phyloP scores from a whole-genome alignment of 30 jellyfish, hydroid and myxozoan species.

The Chrysaora quinquecirrha region DNA sequence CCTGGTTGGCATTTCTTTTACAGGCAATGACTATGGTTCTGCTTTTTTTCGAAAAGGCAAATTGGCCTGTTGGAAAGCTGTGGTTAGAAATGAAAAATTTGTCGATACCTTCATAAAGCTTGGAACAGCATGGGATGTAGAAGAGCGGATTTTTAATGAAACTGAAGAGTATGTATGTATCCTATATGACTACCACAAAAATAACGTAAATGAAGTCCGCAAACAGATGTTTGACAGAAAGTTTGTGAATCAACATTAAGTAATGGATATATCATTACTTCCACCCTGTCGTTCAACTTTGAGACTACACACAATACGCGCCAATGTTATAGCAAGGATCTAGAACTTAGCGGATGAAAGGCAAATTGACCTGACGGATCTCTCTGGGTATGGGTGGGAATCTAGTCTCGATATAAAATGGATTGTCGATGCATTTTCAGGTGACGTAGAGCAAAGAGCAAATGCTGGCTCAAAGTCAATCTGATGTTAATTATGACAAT shows the following conservation, averaged over 20 bases:
- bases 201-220: slow-evolving; percentile 12
- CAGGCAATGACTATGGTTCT: slow-evolving; percentile 12
- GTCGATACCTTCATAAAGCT: slow-evolving; percentile 11
- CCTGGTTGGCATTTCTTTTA: not conserved
- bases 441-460: not conserved
- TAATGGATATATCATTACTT: slow-evolving; percentile 7
- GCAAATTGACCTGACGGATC: slow-evolving; percentile 27
- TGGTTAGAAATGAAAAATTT: not conserved
- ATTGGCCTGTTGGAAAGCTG: slow-evolving; percentile 1
- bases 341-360: slow-evolving; percentile 23
- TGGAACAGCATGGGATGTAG: slow-evolving; percentile 9
- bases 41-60: slow-evolving; percentile 10
- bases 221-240: slow-evolving; percentile 1
- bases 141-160: slow-evolving; percentile 12
- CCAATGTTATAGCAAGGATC: slow-evolving; percentile 29
- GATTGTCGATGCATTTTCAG: slow-evolving; percentile 17
- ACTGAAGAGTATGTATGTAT: slow-evolving; percentile 11
- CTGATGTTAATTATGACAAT: too few species aligned
- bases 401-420: not conserved
- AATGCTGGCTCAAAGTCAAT: too few species aligned
- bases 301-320: slow-evolving; percentile 26
- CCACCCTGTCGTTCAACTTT: slow-evolving; percentile 26
- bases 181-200: slow-evolving; percentile 11
- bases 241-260: not conserved
- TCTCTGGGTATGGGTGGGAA: slow-evolving; percentile 31